These are phyloP conservation scores for Adelges cooleyi DNA, from an alignment of 1,140 invertebrate species.

Conservation along the genomic window DNA sequence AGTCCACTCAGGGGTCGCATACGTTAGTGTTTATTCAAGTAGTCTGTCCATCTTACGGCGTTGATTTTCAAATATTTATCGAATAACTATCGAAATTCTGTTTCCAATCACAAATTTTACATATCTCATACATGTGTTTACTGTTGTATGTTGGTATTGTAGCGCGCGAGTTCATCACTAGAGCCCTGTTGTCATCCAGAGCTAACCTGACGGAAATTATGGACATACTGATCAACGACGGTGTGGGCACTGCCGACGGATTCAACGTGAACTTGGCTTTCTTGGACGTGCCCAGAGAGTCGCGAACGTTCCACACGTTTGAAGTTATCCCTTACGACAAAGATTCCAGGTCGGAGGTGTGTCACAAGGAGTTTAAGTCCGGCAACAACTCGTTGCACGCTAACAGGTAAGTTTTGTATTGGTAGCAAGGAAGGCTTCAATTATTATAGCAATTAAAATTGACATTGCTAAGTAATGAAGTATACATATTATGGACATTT, in stretches of 20 bases:
- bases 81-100: too few relatives aligned
- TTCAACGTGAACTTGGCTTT: constrained; percentile 77
- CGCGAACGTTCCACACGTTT: constrained; percentile 59
- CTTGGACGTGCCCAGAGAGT: constrained; percentile 49
- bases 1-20: constrained; percentile 58
- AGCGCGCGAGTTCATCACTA: constrained; percentile 68
- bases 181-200: constrained; percentile 55
- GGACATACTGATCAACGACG: constrained; percentile 56
- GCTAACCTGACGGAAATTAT: constrained; percentile 56
- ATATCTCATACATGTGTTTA: too few relatives aligned
- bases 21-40: too few relatives aligned
- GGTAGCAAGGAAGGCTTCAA: too few relatives aligned
- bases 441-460: too few relatives aligned
- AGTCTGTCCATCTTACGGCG: too few relatives aligned
- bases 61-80: too few relatives aligned
- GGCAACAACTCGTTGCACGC: constrained; percentile 8
- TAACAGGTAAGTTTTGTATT: constrained; percentile 6
- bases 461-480: too few relatives aligned
- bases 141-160: constrained; percentile 32
- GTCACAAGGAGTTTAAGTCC: not conserved
- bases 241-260: constrained; percentile 64
- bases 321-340: constrained; percentile 59
- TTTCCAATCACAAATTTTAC: too few relatives aligned
- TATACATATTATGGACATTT: too few relatives aligned
- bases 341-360: constrained; percentile 28